Conservation (phyloP, 2,113 vertebrate species). For the Aphyosemion australe region DNA sequence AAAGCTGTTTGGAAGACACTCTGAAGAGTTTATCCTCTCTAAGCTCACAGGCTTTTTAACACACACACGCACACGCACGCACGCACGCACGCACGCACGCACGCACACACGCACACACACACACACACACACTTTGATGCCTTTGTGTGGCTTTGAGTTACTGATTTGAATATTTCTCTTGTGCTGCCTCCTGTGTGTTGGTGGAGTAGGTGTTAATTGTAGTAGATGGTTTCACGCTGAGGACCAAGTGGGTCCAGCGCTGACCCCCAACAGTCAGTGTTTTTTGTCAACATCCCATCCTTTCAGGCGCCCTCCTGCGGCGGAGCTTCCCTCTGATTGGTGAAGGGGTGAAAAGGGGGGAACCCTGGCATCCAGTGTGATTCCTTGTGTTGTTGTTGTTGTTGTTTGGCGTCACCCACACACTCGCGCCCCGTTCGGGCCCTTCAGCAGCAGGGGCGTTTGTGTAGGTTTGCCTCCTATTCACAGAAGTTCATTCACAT, state of each 20-base stretch:
- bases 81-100: no score
- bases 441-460: constrained; percentile 66
- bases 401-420: constrained; percentile 73
- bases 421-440: constrained; percentile 58
- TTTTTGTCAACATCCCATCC: constrained; percentile 63
- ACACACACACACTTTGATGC: constrained; percentile 71
- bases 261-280: constrained; percentile 53
- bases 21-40: constrained; percentile 38
- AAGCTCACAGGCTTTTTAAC: constrained; percentile 43
- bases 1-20: constrained; percentile 44
- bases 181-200: constrained; percentile 46
- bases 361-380: constrained; percentile 57
- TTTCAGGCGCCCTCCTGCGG: constrained; percentile 59
- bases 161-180: constrained; percentile 70
- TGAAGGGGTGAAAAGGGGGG: constrained; percentile 43
- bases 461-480: constrained; percentile 79
- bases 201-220: constrained; percentile 79
- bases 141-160: constrained; percentile 75
- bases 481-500: constrained; percentile 79
- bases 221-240: constrained; percentile 66
- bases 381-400: constrained; percentile 72
- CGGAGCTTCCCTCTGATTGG: constrained; percentile 54
- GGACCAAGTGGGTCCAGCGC: constrained; percentile 33
- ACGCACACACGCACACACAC: no score
- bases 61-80: background rate